Evolutionary conservation across 2,797 vertebrate genomes (phyloP), one percentile per base, ranked within the genome.

Genomic region (Rachycentron canadum): DNA sequence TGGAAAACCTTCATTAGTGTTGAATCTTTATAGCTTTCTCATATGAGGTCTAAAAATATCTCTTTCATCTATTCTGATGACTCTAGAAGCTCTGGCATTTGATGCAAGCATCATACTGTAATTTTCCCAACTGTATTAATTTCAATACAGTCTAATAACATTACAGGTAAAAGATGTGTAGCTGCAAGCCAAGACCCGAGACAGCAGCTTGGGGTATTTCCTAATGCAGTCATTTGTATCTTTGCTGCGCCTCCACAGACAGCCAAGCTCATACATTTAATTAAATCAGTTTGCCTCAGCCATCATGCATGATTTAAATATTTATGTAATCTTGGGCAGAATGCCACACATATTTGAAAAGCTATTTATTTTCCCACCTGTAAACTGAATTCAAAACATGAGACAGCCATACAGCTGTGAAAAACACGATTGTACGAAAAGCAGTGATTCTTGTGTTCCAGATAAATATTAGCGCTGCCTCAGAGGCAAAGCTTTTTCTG

Each of bases 231-330:
- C 62, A 76, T 81, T 80, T 88, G 45, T 78, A 57, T 83, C 73
- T 74, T 67, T 52, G 61, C 76, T 75, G 81, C 16, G 30, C 55
- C 80, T 79, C 72, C 56, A 69, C 69, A 55, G 63, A 69, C 79
- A 78, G 43, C 11, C 1, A 73, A 41, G 66, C 75, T 86, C 69
- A 32, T 68, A 55, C 58, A 47, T 77, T 77, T 79, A 85, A 86
- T 92, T 73, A 67, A 76, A 81, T 73, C 56, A 30, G 45, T 79
- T 73, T 73, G 65, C 62, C 59, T 86, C 82, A 61, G 76, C 64
- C 63, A 43, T 83, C 66, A 81, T 85, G 78, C 79, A 83, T 41
- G 62, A 72, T 79, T 84, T 60, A 67, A 81, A 86, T 87, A 83
- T 79, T 71, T 76, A 67, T 59, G 59, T 77, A 64, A 73, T 43